Conservation (phyloP, 2,888 invertebrate genomes). For the Caenorhabditis panamensis region DNA sequence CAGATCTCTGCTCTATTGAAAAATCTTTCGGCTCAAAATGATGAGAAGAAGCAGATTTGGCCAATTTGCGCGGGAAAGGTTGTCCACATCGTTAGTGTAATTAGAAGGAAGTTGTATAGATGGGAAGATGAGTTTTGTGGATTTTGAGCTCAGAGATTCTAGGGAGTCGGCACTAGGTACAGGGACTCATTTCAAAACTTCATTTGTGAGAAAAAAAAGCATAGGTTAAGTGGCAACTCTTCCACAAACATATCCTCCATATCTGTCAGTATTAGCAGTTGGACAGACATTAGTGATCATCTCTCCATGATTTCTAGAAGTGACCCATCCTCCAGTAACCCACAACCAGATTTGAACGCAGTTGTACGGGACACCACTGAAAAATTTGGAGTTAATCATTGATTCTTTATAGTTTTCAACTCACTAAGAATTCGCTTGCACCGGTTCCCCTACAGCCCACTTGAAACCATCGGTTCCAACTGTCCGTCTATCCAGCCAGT, state of each 20-base stretch:
- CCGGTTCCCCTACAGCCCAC: background rate
- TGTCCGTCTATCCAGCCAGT: conserved; percentile 7
- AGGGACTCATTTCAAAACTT: no score
- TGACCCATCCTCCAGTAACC: background rate
- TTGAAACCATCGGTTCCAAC: background rate
- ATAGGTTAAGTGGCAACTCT: background rate
- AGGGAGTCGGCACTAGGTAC: no score
- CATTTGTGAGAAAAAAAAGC: no score
- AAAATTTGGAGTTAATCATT: background rate
- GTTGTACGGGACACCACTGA: background rate
- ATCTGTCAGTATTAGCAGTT: background rate
- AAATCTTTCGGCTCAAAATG: no score
- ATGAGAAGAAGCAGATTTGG: no score
- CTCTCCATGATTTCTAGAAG: conserved; percentile 6
- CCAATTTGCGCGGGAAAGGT: no score
- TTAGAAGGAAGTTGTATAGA: no score
- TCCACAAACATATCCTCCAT: conserved; percentile 2
- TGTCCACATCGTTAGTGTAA: no score
- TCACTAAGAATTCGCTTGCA: background rate
- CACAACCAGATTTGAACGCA: background rate
- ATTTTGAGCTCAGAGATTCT: no score
- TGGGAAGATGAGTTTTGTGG: no score
- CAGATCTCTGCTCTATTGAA: no score
- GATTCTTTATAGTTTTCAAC: background rate
- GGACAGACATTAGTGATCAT: background rate